Conservation (phyloP, 2,888 invertebrate genomes). For the Nasonovia ribisnigri region DNA sequence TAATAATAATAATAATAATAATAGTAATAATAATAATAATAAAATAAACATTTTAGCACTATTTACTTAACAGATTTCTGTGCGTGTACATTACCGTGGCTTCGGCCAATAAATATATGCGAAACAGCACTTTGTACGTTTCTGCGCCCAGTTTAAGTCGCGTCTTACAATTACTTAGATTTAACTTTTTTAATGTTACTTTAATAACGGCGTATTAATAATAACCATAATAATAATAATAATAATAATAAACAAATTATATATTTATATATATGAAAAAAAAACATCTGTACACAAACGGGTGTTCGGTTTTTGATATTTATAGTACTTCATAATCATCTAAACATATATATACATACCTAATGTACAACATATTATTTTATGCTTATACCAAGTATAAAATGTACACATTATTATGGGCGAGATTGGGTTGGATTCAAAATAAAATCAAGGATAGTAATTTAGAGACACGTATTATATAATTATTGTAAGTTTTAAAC, state of each 20-base stretch:
- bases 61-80: constrained; percentile 2
- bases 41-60: background rate
- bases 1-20: background rate
- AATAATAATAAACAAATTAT: constrained; percentile 38
- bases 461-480: background rate
- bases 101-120: background rate
- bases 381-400: background rate
- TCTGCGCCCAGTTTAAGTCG: background rate
- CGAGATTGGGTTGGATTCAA: background rate
- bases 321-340: background rate
- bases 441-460: background rate
- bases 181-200: background rate
- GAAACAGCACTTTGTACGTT: constrained; percentile 51
- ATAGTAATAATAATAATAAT: constrained; percentile 6
- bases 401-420: background rate
- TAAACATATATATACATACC: background rate
- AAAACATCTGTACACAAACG: background rate
- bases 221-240: constrained; percentile 5
- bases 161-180: background rate
- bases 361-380: background rate
- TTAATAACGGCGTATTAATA: constrained; percentile 22
- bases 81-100: constrained; percentile 44
- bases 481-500: background rate
- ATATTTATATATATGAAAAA: background rate
- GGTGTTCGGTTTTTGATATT: background rate